Evolutionary conservation across 1,140 invertebrate species (phyloP).

Genomic region (Pseudomyrmex sp.): DNA sequence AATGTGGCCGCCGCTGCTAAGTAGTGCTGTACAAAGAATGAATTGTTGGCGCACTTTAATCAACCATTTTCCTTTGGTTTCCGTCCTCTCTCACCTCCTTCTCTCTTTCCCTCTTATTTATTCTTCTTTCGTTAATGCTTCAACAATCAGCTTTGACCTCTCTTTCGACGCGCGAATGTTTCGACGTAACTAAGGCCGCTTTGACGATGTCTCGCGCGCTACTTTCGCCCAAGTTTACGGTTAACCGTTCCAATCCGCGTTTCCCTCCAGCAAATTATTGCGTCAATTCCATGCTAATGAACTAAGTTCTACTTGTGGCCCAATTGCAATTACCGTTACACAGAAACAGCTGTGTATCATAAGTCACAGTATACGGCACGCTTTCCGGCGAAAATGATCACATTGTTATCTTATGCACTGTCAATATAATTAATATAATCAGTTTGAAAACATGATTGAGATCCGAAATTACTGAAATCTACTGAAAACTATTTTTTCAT

Average conservation of each 20-base stretch:
- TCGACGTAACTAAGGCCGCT: slow-evolving; percentile 35
- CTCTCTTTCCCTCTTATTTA: neutral
- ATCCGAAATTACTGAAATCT: too few species aligned
- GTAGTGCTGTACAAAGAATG: neutral
- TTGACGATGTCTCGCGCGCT: slow-evolving; percentile 32
- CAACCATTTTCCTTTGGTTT: neutral
- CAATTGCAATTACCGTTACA: slow-evolving; percentile 47
- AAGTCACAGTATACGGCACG: slow-evolving; percentile 20
- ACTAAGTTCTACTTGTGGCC: slow-evolving; percentile 44
- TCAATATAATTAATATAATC: neutral
- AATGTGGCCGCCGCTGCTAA: neutral
- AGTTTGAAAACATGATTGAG: too few species aligned
- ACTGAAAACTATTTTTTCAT: too few species aligned
- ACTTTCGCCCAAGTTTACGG: slow-evolving; percentile 45
- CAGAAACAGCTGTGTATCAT: slow-evolving; percentile 48
- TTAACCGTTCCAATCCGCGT: slow-evolving; percentile 49
- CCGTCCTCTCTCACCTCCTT: neutral
- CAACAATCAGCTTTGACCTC: slow-evolving; percentile 42
- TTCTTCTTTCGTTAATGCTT: neutral
- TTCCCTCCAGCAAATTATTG: slow-evolving; percentile 53
- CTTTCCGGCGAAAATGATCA: slow-evolving; percentile 29
- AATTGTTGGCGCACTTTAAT: slow-evolving; percentile 4
- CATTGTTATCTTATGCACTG: neutral
- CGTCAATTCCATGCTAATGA: slow-evolving; percentile 56
- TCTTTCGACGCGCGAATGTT: slow-evolving; percentile 7